Conservation (phyloP, 2,888 invertebrate species). For the Byasa hedistus region DNA sequence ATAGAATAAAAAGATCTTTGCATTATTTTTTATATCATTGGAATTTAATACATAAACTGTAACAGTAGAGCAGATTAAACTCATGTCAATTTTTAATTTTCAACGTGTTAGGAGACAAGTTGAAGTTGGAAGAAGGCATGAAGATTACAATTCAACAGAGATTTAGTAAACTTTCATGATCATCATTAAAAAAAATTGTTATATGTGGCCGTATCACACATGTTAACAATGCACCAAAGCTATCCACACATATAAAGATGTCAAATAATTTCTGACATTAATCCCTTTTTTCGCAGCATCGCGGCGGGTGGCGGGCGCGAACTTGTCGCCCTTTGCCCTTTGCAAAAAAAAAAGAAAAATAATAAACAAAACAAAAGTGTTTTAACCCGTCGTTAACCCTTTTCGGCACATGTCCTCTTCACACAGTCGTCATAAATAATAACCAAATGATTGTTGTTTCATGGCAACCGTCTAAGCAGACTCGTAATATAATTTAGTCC, state of each 20-base stretch:
- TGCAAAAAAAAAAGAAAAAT: slow-evolving; percentile 53
- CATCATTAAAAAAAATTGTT: not conserved
- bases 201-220: not conserved
- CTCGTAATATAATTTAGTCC: slow-evolving; percentile 24
- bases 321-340: slow-evolving; percentile 69
- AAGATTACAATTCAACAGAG: not conserved
- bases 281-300: slow-evolving; percentile 51
- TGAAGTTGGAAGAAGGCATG: too few relatives aligned
- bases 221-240: slow-evolving; percentile 1
- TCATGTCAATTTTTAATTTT: too few relatives aligned
- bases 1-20: too few relatives aligned
- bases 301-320: slow-evolving; percentile 66
- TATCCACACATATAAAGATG: slow-evolving; percentile 46
- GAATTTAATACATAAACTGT: too few relatives aligned
- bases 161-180: not conserved
- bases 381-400: slow-evolving; percentile 68
- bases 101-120: too few relatives aligned
- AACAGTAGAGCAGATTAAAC: too few relatives aligned
- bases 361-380: slow-evolving; percentile 70
- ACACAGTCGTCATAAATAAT: slow-evolving; percentile 25
- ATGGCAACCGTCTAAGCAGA: slow-evolving; percentile 25
- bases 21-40: too few relatives aligned
- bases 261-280: slow-evolving; percentile 52
- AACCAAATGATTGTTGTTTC: slow-evolving; percentile 25
- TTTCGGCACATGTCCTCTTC: slow-evolving; percentile 60